Evolutionary conservation across 2,888 invertebrate species (phyloP), one percentile per base, ranked within the genome.

Genomic region (Aspidapion aeneum): DNA sequence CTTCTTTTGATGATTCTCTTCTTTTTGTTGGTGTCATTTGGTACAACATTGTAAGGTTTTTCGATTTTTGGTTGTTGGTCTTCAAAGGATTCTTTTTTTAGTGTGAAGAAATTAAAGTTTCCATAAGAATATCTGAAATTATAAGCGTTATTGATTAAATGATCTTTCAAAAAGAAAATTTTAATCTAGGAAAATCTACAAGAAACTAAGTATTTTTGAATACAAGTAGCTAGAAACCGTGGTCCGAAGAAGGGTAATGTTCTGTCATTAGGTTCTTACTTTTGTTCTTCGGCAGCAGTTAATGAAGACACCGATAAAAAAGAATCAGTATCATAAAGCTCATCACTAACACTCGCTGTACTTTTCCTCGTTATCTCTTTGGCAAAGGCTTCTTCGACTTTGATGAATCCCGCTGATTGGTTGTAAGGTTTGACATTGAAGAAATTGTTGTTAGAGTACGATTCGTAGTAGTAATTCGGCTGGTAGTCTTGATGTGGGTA

Each of bases 291-390:
- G n/a, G 71, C 69, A 18, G 70, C 70, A 20, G 70, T 71, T 67
- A 76, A 74, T 63, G 74, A 74, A 60, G 74, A 69, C 9, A 72
- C 71, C 7, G 76, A 77, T 18, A 73, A 69, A 63, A 75, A 77
- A 63, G 75, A 75, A 62, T 78, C 78, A 70, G 75, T 77, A 9
- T 76, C 75, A 70, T 72, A 76, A 56, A 71, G 71, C 63, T 77
- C 77, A 70, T 75, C 76, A 18, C 72, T 71, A 61, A 71, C 72
- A 12, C 63, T 60, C 12, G 65, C 62, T 18, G 67, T 35, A 12
- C 35, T 35, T 35, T 12, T 68, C 48, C 55, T 55, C 21, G 57
- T 54, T 1, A 55, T 54, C n/a, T 64, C 51, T 63, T 66, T 63
- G 56, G 51, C 62, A 56, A 70, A 66, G 7, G 66, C 66, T 52